Evolutionary conservation across 64 coral and sea anemone species (phyloP).

Genomic region (Dendrophyllia cribrosa): DNA sequence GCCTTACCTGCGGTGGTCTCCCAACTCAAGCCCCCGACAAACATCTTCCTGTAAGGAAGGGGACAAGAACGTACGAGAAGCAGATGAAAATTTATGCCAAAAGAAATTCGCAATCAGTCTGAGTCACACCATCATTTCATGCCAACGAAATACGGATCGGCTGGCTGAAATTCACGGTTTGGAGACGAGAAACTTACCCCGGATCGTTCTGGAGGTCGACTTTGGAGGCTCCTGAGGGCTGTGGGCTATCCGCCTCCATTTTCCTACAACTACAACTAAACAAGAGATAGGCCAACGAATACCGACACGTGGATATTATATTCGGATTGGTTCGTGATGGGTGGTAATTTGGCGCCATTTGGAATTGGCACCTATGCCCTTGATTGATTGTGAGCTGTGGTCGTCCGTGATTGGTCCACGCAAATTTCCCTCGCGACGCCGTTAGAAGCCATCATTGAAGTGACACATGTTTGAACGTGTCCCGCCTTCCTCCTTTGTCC

Average conservation of each 20-base stretch:
- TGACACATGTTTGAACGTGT: constrained; percentile 73
- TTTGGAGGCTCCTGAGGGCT: constrained; percentile 88
- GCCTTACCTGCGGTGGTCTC: constrained; percentile 95
- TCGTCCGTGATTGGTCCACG: constrained; percentile 80
- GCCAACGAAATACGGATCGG: constrained; percentile 12
- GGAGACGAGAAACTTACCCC: constrained; percentile 71
- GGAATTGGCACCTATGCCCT: constrained; percentile 93
- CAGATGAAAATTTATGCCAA: constrained; percentile 50
- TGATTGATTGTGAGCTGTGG: constrained; percentile 79
- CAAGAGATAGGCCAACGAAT: constrained; percentile 87
- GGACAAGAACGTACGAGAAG: constrained; percentile 9
- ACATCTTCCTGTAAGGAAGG: constrained; percentile 89
- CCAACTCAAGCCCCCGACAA: constrained; percentile 95
- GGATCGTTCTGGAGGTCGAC: constrained; percentile 92
- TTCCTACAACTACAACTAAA: constrained; percentile 99
- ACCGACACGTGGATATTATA: constrained; percentile 98
- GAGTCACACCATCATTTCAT: constrained; percentile 56
- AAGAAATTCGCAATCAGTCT: constrained; percentile 10
- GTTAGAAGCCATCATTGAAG: constrained; percentile 59
- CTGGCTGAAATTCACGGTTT: background rate
- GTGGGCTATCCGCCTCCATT: constrained; percentile 93
- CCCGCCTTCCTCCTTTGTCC: constrained; percentile 83
- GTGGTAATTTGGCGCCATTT: constrained; percentile 99
- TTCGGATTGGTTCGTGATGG: constrained; percentile 95
- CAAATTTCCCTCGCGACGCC: constrained; percentile 61